Evolutionary conservation across 1,140 invertebrate genomes (phyloP).

Genomic region (Campoletis sonorensis): DNA sequence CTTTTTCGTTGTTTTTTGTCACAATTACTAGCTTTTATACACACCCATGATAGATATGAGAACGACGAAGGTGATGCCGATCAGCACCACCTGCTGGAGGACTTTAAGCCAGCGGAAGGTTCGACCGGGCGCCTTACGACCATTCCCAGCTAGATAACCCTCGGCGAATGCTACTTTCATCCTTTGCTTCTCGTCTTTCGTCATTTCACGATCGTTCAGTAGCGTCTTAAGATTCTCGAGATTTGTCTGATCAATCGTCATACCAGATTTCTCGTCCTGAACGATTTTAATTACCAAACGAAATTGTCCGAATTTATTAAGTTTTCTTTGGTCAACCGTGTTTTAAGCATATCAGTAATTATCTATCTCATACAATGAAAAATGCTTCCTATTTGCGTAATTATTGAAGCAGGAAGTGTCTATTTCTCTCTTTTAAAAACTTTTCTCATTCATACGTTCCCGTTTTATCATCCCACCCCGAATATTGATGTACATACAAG

Average conservation of each 20-base stretch:
- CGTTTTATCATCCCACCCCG: too few species aligned
- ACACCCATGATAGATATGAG: conserved; percentile 79
- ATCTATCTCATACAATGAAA: too few species aligned
- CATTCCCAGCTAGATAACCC: conserved; percentile 87
- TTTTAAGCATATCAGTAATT: too few species aligned
- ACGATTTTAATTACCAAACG: neutral
- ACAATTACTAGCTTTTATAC: conserved; percentile 62
- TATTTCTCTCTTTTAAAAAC: neutral
- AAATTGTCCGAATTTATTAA: too few species aligned
- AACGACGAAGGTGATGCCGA: conserved; percentile 86
- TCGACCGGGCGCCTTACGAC: conserved; percentile 79
- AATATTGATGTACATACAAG: neutral
- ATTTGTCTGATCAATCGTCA: conserved; percentile 51
- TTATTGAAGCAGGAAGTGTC: too few species aligned
- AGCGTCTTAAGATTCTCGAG: conserved; percentile 60
- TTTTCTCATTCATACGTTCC: neutral
- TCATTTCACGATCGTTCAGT: conserved; percentile 66
- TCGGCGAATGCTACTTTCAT: conserved; percentile 94
- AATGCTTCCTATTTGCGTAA: too few species aligned
- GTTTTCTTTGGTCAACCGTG: too few species aligned
- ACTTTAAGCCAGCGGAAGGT: conserved; percentile 84
- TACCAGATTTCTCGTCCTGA: conserved; percentile 51
- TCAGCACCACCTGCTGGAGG: conserved; percentile 82
- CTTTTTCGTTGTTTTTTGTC: too few species aligned
- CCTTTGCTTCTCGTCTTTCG: conserved; percentile 80